Percentiles rank a stretch among this genome's conserved stretches.
Evolutionary conservation across 2,797 vertebrate genomes (phyloP).

Genomic region (Centroberyx gerrardi): DNA sequence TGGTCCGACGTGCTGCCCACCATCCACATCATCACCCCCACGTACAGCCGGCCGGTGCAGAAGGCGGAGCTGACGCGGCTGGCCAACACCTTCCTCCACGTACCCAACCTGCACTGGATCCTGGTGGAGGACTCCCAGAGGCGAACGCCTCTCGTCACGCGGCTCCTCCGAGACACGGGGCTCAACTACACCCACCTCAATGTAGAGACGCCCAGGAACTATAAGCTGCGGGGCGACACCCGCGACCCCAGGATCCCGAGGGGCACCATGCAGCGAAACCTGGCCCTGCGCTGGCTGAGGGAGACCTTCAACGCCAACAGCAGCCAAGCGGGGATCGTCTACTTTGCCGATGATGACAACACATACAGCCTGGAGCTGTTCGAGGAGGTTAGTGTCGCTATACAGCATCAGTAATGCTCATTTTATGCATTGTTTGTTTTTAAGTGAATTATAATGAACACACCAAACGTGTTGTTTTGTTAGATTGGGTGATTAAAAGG

Average conservation of each 20-base stretch:
- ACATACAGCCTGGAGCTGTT: conserved; percentile 98
- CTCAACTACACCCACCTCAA: conserved; percentile 99
- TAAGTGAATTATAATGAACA: neutral
- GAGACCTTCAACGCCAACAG: conserved; percentile 94
- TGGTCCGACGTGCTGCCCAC: conserved; percentile 97
- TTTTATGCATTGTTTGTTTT: no score
- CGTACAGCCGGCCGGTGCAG: conserved; percentile 97
- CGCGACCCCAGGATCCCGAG: conserved; percentile 95
- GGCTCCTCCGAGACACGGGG: conserved; percentile 93
- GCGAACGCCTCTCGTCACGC: conserved; percentile 91
- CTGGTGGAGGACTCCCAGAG: conserved; percentile 96
- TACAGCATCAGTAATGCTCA: neutral
- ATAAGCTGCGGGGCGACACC: conserved; percentile 94
- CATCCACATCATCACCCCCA: conserved; percentile 97
- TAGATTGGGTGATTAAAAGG: neutral
- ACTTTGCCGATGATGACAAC: conserved; percentile 97
- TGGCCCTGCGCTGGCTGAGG: conserved; percentile 95
- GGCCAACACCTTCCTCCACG: conserved; percentile 96
- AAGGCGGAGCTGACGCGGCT: conserved; percentile 96
- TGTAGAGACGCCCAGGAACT: conserved; percentile 97
- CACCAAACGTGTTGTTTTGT: neutral
- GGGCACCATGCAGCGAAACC: conserved; percentile 98
- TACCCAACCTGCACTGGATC: conserved; percentile 98
- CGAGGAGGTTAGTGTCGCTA: conserved; percentile 89
- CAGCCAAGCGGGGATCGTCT: conserved; percentile 94